Evolutionary conservation across 1,140 invertebrate genomes (phyloP), one percentile per base, ranked within the genome.

Genomic region (Procambarus clarkii): DNA sequence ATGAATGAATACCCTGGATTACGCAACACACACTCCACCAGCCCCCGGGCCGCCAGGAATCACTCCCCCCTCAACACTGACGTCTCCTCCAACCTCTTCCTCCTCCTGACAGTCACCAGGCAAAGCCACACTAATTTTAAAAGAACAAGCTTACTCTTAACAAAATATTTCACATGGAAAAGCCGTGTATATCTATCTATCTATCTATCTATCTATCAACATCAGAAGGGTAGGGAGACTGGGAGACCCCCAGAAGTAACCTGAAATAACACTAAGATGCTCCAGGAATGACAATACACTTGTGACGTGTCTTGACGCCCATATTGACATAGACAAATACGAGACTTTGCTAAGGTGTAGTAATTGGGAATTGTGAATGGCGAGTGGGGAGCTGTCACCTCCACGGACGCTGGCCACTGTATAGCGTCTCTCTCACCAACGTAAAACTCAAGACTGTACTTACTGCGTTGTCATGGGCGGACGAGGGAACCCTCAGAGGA

Each of bases 381-480:
- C 11, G 3, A n/a, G n/a, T 46, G 82, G 24, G 44, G n/a, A 60
- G 46, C 50, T 15, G 15, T 0, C 50, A 58, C 9, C 5, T 18
- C 5, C 21, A 21, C n/a, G 34, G 69, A 50, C 54, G 48, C 4
- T 5, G 50, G 18, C 11, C 13, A 21, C 71, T 45, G 50, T 54
- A 54, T 5, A 54, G 50, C 9, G 3, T 54, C 4, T 54, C 3
- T 9, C 50, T 9, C 50, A 54, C 50, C 50, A 54, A 3, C 9
- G 50, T 54, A 54, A 80, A 46, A 69, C 46, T 9, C 64, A n/a
- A 85, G 71, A 24, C 2, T n/a, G 13, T 91, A 91, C 88, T 91
- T 91, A 91, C 88, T n/a, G 88, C 58, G 24, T 84, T 5, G 48
- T 44, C 82, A 60, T 64, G 60, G 60, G 82, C 46, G 88, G 71